Evolutionary conservation across 2,888 invertebrate species (phyloP).

Genomic region (Phyto melanocephala): DNA sequence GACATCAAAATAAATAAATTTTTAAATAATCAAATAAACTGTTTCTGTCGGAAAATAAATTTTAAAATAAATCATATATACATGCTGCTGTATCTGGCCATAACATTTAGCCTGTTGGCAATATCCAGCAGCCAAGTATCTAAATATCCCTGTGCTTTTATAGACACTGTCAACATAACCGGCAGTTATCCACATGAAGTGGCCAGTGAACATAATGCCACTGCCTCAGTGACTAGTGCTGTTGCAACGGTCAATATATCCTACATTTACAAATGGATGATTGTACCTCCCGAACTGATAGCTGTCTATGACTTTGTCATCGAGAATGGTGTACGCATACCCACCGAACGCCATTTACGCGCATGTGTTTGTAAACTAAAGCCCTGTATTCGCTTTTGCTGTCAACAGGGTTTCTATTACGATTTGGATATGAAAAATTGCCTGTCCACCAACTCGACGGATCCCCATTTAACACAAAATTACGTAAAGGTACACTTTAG

Average conservation of each 20-base stretch:
- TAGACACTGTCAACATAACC: constrained; percentile 75
- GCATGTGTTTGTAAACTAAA: constrained; percentile 76
- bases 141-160: constrained; percentile 74
- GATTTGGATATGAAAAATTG: constrained; percentile 66
- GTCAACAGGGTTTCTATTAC: constrained; percentile 69
- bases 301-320: constrained; percentile 74
- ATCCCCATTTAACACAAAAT: constrained; percentile 46
- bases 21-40: constrained; percentile 21
- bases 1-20: background rate
- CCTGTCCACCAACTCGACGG: constrained; percentile 14
- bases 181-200: constrained; percentile 66
- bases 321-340: constrained; percentile 69
- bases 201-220: background rate
- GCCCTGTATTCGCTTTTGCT: constrained; percentile 77
- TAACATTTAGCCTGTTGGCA: constrained; percentile 57
- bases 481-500: constrained; percentile 43
- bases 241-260: constrained; percentile 63
- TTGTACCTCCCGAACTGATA: constrained; percentile 72
- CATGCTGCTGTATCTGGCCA: background rate
- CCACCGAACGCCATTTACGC: constrained; percentile 70
- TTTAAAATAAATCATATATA: background rate
- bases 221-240: constrained; percentile 15
- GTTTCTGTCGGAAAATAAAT: background rate
- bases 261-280: constrained; percentile 72
- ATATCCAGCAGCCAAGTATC: constrained; percentile 58